Base-by-base conservation (phyloP, 2,888 invertebrate genomes). In the Pilophorus perplexus region DNA sequence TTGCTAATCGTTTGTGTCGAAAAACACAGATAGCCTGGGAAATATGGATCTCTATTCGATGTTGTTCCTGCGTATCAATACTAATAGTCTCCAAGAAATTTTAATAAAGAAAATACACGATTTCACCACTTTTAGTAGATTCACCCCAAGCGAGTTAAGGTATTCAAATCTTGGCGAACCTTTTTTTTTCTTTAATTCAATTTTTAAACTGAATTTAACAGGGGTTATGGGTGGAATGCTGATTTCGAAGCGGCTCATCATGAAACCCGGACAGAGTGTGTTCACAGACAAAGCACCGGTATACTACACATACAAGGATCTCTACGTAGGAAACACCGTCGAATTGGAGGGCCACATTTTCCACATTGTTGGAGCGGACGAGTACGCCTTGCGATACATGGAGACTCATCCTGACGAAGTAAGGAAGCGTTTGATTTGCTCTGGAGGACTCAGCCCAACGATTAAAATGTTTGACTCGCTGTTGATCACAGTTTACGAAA, bases 381-480 rank as follows among this genome's bases (percentile, higher is more conserved):
- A 90, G 74, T 95, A 90, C 74, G 89, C 92, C 0, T 78, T 93
- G 55, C 82, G 87, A 44, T 94, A 90, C 74, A 88, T 94, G 93
- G 94, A 95, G 77, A 75, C 86, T 5, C 82, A 92, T 77, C 79
- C 84, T 65, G 78, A 83, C 66, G 83, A 90, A 82, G 92, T 90
- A 69, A 71, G 72, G n/a, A n/a, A n/a, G n/a, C n/a, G n/a, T 55
- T 10, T 5, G 16, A 42, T 14, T n/a, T 8, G 6, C 8, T 8
- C 33, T 12, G 33, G 12, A 12, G 33, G 33, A 33, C 6, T n/a
- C 18, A 8, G 12, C 33, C 6, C 12, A 33, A 6, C 8, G 33
- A 8, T n/a, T n/a, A 33, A 12, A 6, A 33, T 33, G 6, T 33
- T 33, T 33, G 33, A 33, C 8, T 33, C 12, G n/a, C n/a, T n/a